phyloP scores from a whole-genome alignment of 2,888 invertebrate species.

The Cheilosia urbana region DNA sequence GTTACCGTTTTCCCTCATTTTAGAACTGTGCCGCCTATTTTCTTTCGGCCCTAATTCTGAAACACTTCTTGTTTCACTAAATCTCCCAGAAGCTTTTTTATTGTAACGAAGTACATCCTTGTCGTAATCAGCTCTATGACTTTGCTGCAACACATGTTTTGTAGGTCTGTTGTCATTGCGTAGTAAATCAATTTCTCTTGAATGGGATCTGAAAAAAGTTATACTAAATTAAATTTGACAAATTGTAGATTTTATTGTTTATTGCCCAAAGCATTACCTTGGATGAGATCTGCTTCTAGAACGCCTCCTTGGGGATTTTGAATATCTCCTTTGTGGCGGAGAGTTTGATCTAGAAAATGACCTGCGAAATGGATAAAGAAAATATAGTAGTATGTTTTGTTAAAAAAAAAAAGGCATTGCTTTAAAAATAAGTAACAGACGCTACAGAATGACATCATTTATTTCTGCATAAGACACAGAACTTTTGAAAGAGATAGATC shows the following conservation, averaged over 20 bases:
- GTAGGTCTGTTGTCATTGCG: conserved; percentile 51
- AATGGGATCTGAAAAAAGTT: conserved; percentile 45
- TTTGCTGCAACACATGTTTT: conserved; percentile 77
- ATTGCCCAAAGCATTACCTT: conserved; percentile 71
- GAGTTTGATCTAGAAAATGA: conserved; percentile 79
- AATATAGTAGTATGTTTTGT: background rate
- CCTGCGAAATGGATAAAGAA: conserved; percentile 67
- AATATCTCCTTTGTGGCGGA: conserved; percentile 77
- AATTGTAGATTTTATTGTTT: background rate
- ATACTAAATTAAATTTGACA: background rate
- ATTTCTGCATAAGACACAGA: too few relatives aligned
- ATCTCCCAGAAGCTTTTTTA: conserved; percentile 43
- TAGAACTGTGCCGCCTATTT: conserved; percentile 62
- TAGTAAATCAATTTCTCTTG: conserved; percentile 51
- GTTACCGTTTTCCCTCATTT: conserved; percentile 62
- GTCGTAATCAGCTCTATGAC: conserved; percentile 80
- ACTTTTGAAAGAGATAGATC: too few relatives aligned
- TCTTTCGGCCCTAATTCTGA: conserved; percentile 55
- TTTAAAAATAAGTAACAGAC: too few relatives aligned
- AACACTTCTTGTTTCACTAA: conserved; percentile 61
- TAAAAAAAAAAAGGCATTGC: background rate
- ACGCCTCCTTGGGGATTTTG: conserved; percentile 78
- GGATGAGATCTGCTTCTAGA: conserved; percentile 79
- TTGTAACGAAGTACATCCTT: conserved; percentile 53
- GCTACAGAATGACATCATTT: too few relatives aligned